Conservation (phyloP, 2,888 invertebrate species). For the Geotrupes spiniger region DNA sequence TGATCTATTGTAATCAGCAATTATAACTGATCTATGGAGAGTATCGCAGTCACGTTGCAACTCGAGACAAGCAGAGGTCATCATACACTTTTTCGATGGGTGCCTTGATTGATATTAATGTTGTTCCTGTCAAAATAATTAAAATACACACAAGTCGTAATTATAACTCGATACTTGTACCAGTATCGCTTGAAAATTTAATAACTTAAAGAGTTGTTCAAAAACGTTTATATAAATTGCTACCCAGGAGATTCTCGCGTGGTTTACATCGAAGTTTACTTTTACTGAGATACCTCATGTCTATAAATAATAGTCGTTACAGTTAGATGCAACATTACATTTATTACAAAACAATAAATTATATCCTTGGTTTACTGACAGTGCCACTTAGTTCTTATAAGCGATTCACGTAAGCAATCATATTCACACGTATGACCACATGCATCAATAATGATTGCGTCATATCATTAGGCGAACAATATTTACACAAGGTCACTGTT, state of each 20-base stretch:
- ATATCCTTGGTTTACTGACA: neutral
- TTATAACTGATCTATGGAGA: constrained; percentile 32
- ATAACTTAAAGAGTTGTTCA: no score
- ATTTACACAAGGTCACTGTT: no score
- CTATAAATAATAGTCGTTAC: constrained; percentile 5
- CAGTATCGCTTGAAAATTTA: no score
- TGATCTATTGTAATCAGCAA: constrained; percentile 39
- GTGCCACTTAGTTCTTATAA: neutral
- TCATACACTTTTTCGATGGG: neutral
- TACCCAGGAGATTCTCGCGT: neutral
- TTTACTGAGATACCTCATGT: neutral
- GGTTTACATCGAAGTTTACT: neutral
- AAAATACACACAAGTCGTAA: no score
- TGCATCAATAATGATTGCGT: constrained; percentile 3
- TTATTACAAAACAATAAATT: constrained; percentile 3
- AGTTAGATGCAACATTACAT: constrained; percentile 1
- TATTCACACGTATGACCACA: constrained; percentile 5
- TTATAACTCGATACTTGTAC: no score
- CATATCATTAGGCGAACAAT: neutral
- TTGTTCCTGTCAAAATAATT: neutral
- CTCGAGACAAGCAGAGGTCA: constrained; percentile 10
- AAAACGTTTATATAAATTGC: neutral
- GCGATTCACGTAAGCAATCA: constrained; percentile 3
- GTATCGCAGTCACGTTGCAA: constrained; percentile 9
- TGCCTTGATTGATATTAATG: constrained; percentile 1